phyloP scores from a whole-genome alignment of 2,888 invertebrate genomes.

The Junonia oenone region DNA sequence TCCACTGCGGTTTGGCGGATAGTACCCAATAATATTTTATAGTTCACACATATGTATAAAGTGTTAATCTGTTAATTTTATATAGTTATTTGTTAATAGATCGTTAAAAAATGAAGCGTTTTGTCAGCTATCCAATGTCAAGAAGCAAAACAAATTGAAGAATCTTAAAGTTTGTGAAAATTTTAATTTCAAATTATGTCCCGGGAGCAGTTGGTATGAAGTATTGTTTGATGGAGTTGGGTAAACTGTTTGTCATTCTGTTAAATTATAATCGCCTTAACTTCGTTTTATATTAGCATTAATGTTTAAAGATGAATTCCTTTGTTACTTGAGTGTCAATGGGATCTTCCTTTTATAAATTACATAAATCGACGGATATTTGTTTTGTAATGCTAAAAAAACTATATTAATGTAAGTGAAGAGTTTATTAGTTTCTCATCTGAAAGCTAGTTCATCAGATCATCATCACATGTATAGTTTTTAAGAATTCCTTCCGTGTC shows the following conservation, averaged over 20 bases:
- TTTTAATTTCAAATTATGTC: slow-evolving; percentile 12
- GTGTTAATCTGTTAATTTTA: no score
- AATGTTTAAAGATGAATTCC: not conserved
- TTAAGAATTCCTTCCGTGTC: no score
- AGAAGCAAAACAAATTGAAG: not conserved
- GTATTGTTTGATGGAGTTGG: slow-evolving; percentile 4
- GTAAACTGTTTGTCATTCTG: not conserved
- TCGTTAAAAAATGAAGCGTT: not conserved
- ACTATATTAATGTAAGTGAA: no score
- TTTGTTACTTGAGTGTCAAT: not conserved
- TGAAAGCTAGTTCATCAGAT: no score
- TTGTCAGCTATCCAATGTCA: not conserved
- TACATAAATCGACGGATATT: no score
- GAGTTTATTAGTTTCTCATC: no score
- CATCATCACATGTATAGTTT: no score
- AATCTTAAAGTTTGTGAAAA: not conserved
- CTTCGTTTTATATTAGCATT: not conserved
- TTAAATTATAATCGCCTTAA: not conserved
- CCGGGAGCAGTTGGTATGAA: slow-evolving; percentile 6
- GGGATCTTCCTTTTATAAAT: not conserved
- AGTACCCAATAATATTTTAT: no score
- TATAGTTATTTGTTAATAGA: no score
- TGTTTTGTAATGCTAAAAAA: no score
- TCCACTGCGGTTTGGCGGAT: no score
- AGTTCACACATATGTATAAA: no score